phyloP scores from a whole-genome alignment of 2,113 vertebrate species.

The Pimephales promelas region DNA sequence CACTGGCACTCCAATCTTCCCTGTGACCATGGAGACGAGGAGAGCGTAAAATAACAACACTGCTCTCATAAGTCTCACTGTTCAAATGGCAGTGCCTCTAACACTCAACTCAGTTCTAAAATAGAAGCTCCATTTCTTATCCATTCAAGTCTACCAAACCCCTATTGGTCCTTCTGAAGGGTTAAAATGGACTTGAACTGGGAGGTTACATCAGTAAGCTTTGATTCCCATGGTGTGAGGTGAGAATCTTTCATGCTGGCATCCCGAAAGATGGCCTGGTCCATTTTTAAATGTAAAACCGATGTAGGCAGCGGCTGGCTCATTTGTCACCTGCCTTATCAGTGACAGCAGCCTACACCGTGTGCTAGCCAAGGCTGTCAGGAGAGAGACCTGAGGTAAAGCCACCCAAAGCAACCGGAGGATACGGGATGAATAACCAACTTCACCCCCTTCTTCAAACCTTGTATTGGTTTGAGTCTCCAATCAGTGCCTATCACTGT shows the following conservation, averaged over 20 bases:
- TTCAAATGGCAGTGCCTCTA: background rate
- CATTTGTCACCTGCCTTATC: slow-evolving; percentile 54
- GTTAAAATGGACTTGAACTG: background rate
- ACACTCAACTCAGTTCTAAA: slow-evolving; percentile 5
- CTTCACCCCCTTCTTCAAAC: background rate
- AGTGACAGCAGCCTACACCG: slow-evolving; percentile 47
- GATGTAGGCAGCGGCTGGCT: slow-evolving; percentile 36
- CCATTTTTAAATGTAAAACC: slow-evolving; percentile 47
- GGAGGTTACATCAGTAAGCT: background rate
- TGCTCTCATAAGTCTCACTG: slow-evolving; percentile 18
- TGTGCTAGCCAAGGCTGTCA: slow-evolving; percentile 34
- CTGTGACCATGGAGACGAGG: slow-evolving; percentile 45
- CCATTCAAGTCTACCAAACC: slow-evolving; percentile 19
- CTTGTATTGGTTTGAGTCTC: slow-evolving; percentile 7
- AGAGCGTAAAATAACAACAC: slow-evolving; percentile 35
- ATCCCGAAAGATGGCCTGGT: slow-evolving; percentile 14
- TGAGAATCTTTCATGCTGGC: slow-evolving; percentile 20
- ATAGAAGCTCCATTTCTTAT: slow-evolving; percentile 24
- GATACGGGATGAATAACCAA: background rate
- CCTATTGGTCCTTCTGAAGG: background rate
- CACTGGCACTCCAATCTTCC: slow-evolving; percentile 14
- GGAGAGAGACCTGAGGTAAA: slow-evolving; percentile 21
- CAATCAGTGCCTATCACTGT: slow-evolving; percentile 13
- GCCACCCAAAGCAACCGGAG: slow-evolving; percentile 17
- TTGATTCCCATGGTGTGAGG: background rate